Base-by-base conservation (phyloP, 1,140 invertebrate species). In the Drosophila mayri region DNA sequence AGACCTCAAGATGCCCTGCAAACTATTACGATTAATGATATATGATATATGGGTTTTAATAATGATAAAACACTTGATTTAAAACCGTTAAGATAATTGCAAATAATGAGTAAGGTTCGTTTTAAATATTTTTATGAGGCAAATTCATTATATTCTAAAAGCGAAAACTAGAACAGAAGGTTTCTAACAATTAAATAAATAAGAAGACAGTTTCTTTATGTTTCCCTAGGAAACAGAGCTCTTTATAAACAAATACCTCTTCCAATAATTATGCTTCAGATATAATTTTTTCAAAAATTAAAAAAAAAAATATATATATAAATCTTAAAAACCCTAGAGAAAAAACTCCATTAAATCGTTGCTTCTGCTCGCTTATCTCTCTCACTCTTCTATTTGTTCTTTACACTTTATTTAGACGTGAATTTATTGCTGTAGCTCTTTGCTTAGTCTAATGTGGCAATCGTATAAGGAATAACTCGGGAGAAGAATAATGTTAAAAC, bases 361-460 rank as follows among this genome's bases (percentile, higher is more conserved):
- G 49, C 74, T 64, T 66, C 50, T 30, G 46, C 12, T n/a, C 61
- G 10, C 74, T 87, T 88, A 88, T 88, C 85, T 73, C 44, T 20
- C 37, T 46, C 66, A 46, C 62, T 62, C 65, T 65, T 76, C 18
- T 90, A 83, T 90, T 90, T 90, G 64, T 91, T 87, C 57, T 90
- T 90, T 90, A 90, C 87, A 90, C 86, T 90, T 90, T 90, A 73
- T 86, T 90, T 91, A 80, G 86, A 90, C 86, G 73, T 86, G 70
- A 90, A 90, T 90, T 91, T 90, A 90, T 90, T 41, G 44, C 88
- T 44, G 61, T 77, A 57, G 67, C 62, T 70, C 60, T 84, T 90
- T 78, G 54, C 72, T 74, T 67, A 87, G 67, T 79, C 81, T 76
- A 80, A 84, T 84, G 81, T 84, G 81, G 81, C 61, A 84, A 84